These are phyloP conservation scores for Calcarius lapponicus DNA, from an alignment of 2,797 vertebrate genomes.

Conservation along the genomic window DNA sequence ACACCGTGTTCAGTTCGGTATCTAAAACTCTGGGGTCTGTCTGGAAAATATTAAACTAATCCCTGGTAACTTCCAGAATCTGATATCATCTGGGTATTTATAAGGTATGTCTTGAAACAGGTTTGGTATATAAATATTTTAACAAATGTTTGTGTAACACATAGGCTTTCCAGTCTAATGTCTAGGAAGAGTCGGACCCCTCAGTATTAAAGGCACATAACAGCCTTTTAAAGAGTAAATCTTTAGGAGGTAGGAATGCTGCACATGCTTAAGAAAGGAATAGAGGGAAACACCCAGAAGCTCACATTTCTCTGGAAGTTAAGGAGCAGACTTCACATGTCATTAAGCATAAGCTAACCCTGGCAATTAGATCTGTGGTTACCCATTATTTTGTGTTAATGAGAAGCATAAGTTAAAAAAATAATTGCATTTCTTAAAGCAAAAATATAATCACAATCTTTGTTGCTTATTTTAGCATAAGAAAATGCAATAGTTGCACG, in stretches of 20 bases:
- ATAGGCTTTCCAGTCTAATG: not conserved
- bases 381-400: not conserved
- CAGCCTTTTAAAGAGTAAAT: not conserved
- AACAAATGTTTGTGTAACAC: not conserved
- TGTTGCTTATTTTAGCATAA: constrained; percentile 9
- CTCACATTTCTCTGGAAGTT: not conserved
- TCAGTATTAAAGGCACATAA: not conserved
- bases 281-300: not conserved
- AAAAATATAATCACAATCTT: not conserved
- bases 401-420: not conserved
- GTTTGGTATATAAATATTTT: not conserved
- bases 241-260: not conserved
- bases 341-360: not conserved
- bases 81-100: not conserved
- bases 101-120: not conserved
- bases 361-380: not conserved
- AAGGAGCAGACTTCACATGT: not conserved
- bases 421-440: not conserved
- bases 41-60: not conserved
- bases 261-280: not conserved
- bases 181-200: not conserved
- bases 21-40: not conserved
- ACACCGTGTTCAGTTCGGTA: not conserved
- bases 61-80: not conserved
- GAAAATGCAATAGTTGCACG: not conserved